Conservation (phyloP, 2,113 vertebrate species). For the Turnix velox region DNA sequence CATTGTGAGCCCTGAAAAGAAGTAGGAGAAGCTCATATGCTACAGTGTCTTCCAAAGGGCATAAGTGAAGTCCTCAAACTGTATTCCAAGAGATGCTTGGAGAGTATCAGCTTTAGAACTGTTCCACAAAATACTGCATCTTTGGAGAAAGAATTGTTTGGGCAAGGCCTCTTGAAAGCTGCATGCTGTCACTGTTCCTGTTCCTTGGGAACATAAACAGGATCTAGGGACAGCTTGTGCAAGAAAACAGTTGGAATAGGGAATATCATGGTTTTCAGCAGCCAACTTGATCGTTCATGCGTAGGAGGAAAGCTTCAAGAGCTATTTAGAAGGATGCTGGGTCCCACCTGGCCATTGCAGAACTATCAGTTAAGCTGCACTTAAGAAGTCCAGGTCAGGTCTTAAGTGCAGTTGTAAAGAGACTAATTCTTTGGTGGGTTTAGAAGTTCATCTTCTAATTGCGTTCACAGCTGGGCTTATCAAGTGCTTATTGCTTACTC, state of each 20-base stretch:
- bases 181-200: constrained; percentile 68
- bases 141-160: constrained; percentile 53
- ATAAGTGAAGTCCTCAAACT: constrained; percentile 27
- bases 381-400: not conserved
- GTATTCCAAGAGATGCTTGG: constrained; percentile 25
- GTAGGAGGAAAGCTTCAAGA: constrained; percentile 59
- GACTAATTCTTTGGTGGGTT: not conserved
- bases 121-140: constrained; percentile 9
- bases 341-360: not conserved
- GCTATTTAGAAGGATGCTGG: constrained; percentile 37
- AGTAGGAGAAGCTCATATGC: constrained; percentile 5
- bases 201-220: constrained; percentile 71
- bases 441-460: constrained; percentile 18
- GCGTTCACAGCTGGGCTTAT: constrained; percentile 11
- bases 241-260: constrained; percentile 68
- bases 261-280: constrained; percentile 60
- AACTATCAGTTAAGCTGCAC: not conserved
- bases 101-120: constrained; percentile 26
- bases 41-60: constrained; percentile 12
- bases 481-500: not conserved
- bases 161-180: constrained; percentile 59
- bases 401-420: not conserved
- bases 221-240: constrained; percentile 70
- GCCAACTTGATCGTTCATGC: constrained; percentile 28
- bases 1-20: constrained; percentile 47